Percentiles rank a stretch among this genome's conserved stretches.
These are phyloP conservation scores for Notodonta ziczac DNA, from an alignment of 2,888 invertebrate genomes.

Conservation along the genomic window DNA sequence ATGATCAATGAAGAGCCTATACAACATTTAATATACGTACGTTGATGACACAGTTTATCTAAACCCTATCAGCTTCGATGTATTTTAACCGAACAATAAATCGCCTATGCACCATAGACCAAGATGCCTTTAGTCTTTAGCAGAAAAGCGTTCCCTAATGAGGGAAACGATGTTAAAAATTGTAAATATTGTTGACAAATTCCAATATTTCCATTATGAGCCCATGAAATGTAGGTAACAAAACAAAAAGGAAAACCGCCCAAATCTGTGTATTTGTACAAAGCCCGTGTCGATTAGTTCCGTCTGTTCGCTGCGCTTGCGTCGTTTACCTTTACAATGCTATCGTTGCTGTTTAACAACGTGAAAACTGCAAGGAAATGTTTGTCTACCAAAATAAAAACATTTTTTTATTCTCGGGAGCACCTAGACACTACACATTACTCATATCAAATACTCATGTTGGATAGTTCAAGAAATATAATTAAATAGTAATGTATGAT, in stretches of 20 bases:
- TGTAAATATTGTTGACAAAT: background rate
- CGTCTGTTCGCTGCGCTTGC: conserved; percentile 23
- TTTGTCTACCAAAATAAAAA: background rate
- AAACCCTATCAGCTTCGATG: too few relatives aligned
- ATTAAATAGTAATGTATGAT: too few relatives aligned
- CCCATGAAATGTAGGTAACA: background rate
- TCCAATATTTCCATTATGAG: conserved; percentile 7
- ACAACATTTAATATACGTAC: too few relatives aligned
- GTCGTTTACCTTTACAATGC: conserved; percentile 14
- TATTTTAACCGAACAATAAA: too few relatives aligned
- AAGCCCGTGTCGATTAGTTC: conserved; percentile 29
- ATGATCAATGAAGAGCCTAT: too few relatives aligned
- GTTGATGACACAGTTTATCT: too few relatives aligned
- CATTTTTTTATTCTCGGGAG: too few relatives aligned
- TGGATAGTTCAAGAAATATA: too few relatives aligned
- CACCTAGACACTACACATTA: too few relatives aligned
- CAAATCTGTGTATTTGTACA: conserved; percentile 21
- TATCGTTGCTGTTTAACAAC: background rate
- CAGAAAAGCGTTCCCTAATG: background rate
- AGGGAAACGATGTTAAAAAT: background rate
- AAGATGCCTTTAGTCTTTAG: background rate
- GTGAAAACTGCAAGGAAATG: background rate
- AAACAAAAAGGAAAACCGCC: conserved; percentile 26
- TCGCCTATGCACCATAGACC: too few relatives aligned
- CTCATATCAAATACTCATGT: too few relatives aligned